Conservation (phyloP, 2,113 vertebrate genomes). For the Macquaria ambigua region DNA sequence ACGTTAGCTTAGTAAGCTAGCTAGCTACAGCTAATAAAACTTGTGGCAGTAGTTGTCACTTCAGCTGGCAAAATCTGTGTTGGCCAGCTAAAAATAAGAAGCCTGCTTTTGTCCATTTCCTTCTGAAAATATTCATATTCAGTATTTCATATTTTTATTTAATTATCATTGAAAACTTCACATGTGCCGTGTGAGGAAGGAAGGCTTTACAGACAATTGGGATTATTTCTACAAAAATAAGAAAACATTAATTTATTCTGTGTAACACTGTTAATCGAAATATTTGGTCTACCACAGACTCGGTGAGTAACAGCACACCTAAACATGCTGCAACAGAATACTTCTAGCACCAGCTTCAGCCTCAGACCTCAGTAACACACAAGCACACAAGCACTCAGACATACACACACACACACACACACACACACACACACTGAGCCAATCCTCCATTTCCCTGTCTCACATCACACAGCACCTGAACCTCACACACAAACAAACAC, state of each 20-base stretch:
- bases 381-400: constrained; percentile 17
- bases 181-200: background rate
- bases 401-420: constrained; percentile 16
- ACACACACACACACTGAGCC: constrained; percentile 8
- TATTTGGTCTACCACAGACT: background rate
- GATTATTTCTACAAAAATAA: background rate
- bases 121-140: background rate
- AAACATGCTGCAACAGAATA: constrained; percentile 29
- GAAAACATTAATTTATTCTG: background rate
- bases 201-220: background rate
- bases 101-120: too few relatives aligned
- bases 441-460: constrained; percentile 51
- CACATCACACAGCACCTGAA: constrained; percentile 67
- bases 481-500: constrained; percentile 70
- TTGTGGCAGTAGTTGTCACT: too few relatives aligned
- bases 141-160: background rate
- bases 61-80: background rate
- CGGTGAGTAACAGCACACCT: background rate
- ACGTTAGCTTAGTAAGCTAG: too few relatives aligned
- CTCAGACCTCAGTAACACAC: background rate
- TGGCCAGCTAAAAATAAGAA: background rate
- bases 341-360: background rate
- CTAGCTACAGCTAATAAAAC: too few relatives aligned
- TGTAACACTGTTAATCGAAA: background rate
- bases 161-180: background rate